phyloP scores from a whole-genome alignment of 2,797 vertebrate genomes.

The Margarornis squamiger region DNA sequence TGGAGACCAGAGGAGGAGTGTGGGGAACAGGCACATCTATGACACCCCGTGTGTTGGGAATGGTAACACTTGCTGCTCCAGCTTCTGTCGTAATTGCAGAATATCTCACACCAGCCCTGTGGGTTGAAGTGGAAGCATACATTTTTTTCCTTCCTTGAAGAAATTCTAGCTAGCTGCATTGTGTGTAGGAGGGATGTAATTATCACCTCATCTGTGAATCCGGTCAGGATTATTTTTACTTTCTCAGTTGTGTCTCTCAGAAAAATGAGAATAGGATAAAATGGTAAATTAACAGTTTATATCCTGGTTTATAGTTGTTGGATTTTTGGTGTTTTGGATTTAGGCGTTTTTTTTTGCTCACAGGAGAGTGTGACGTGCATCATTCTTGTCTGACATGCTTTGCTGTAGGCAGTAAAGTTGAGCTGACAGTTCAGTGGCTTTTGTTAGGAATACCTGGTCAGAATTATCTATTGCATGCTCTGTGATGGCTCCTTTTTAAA shows the following conservation, averaged over 20 bases:
- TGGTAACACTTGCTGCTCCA: background rate
- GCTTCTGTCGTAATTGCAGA: background rate
- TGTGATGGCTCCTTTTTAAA: background rate
- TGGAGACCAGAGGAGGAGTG: background rate
- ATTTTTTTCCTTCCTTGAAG: background rate
- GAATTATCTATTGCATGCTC: background rate
- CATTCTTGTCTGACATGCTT: background rate
- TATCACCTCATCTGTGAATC: slow-evolving; percentile 29
- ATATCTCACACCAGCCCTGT: background rate
- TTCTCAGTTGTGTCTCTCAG: slow-evolving; percentile 57
- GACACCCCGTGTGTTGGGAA: rapidly evolving
- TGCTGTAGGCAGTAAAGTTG: background rate
- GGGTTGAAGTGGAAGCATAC: background rate
- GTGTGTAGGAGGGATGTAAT: slow-evolving; percentile 18
- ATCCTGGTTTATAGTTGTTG: slow-evolving; percentile 49
- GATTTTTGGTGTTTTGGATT: slow-evolving; percentile 26
- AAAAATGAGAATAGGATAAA: slow-evolving; percentile 54
- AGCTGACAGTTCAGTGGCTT: slow-evolving; percentile 6
- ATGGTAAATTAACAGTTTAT: slow-evolving; percentile 57
- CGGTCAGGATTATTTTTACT: slow-evolving; percentile 20
- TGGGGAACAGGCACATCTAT: background rate
- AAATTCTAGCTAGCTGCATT: background rate
- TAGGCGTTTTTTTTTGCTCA: background rate
- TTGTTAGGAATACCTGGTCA: background rate
- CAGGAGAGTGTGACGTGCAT: background rate